Base-by-base conservation (phyloP, 2,797 vertebrate species). In the Decapterus maruadsi region DNA sequence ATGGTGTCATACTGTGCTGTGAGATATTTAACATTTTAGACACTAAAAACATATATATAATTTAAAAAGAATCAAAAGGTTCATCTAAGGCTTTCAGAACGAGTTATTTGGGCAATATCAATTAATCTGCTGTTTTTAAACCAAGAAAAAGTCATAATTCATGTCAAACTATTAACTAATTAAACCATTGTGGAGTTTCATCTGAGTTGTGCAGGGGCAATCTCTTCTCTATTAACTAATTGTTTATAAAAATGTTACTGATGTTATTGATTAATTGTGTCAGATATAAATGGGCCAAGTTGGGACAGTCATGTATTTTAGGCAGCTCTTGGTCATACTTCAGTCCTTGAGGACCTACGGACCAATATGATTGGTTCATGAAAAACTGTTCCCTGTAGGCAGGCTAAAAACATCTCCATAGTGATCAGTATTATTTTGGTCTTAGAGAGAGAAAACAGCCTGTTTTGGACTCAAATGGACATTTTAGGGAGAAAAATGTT, bases 401-500 rank as follows among this genome's bases (percentile, higher is more conserved):
- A 20, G 8, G 46, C 31, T 57, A 29, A 57, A 84, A 82, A 66
- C 4, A 73, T 45, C 55, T 68, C 38, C 54, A 68, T 36, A 50
- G 51, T 54, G 59, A 38, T 65, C 48, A 16, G 11, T 57, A 46
- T 87, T 79, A 89, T 85, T 92, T 86, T 86, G 77, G 78, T 81
- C 77, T 66, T 19, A 22, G 20, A 76, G 78, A 72, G 86, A 42
- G 80, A 86, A 87, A 67, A 75, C 73, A 50, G 59, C 34, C 19
- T 0, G 22, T 26, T 75, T 46, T 68, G 46, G 65, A 22, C 29
- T 42, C 31, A 19, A 36, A 76, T 72, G 85, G 83, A 93, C 92
- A 92, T 93, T 93, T 94, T 86, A 89, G 92, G 90, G 46, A 91
- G 89, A 93, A 94, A 87, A 90, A 92, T 88, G 76, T 70, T 68